Base-by-base conservation (phyloP, 2,888 invertebrate species). In the Drosophila mimica region DNA sequence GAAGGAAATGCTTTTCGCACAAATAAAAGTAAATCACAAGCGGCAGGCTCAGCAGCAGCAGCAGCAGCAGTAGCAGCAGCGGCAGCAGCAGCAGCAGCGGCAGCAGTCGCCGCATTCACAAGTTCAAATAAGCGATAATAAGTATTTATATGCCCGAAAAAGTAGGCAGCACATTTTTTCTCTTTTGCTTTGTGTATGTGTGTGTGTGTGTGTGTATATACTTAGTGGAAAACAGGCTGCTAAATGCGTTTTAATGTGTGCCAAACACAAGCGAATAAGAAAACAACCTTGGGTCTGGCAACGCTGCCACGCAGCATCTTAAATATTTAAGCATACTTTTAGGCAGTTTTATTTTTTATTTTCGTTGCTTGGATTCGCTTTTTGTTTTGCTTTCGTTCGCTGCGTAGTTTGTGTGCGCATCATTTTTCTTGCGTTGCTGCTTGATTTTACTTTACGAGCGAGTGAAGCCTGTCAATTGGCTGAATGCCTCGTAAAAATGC, bases 81-180 rank as follows among this genome's bases (percentile, higher is more conserved):
- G 51, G 46, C 59, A 31, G 33, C 60, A 60, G 2, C 25, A 25
- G 25, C 34, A 46, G 40, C 52, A 57, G 40, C 60, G 28, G 30
- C 63, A 60, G 62, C 67, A 52, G 63, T 53, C 20, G 76, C 63
- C 67, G 40, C 77, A 75, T 77, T 83, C 83, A 70, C 89, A 89
- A 87, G 88, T 88, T 89, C 90, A 88, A 88, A 89, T 88, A 89
- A 88, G 88, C 87, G 90, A 88, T 88, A 88, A 89, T 88, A 89
- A 89, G 87, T 86, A 89, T 89, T 89, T 87, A 89, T 89, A 86
- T 83, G 83, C 67, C 57, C 46, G 59, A 78, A 80, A 80, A 70
- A 59, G 69, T 62, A 65, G 68, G 70, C 65, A 64, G 49, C 76
- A 63, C 46, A 67, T 48, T 79, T 74, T 59, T 30, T 9, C 40